Base-by-base conservation (phyloP, 53 echinoderm and acorn worm species). In the Astropecten irregularis region DNA sequence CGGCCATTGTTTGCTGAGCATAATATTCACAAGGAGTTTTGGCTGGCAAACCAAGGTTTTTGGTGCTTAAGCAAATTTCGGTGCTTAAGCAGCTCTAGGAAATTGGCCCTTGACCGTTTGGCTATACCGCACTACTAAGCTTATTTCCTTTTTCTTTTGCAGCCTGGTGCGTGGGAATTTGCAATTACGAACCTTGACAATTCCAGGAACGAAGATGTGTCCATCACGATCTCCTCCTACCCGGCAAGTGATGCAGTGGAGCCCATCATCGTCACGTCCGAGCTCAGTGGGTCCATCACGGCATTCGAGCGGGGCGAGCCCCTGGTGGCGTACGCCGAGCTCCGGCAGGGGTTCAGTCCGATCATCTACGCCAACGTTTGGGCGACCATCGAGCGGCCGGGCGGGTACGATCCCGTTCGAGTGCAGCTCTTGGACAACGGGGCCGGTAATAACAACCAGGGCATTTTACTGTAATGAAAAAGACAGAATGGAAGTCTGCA, bases 401-500 rank as follows among this genome's bases (percentile, higher is more conserved):
- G 56, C 6, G 57, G 36, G 40, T 88, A 76, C 56, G 65, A 21
- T 0, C 70, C 85, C 2, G 36, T 84, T 1, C n/a, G 42, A 0
- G 20, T 92, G 0, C 81, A 84, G 3, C 88, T 92, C 8, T 52
- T 84, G 13, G 92, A 92, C 64, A 92, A 92, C 22, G 92, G 92
- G 26, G 92, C 88, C 4, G 88, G 92, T 92, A 72, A 2, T 30
- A n/a, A n/a, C n/a, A 18, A 34, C 23, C 33, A 1, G 29, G 1
- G 30, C 3, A 1, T 26, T 28, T 14, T 35, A 2, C 35, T 9
- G 30, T 2, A 29, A 7, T 33, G 35, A n/a, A 26, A 13, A 1
- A 32, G 9, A 11, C 14, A 10, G 23, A 33, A 23, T 58, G 9
- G n/a, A 58, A 58, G 6, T 18, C 22, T 18, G 21, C n/a, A n/a